Conservation (phyloP, 2,888 invertebrate species). For the Drosophila buzzatii region DNA sequence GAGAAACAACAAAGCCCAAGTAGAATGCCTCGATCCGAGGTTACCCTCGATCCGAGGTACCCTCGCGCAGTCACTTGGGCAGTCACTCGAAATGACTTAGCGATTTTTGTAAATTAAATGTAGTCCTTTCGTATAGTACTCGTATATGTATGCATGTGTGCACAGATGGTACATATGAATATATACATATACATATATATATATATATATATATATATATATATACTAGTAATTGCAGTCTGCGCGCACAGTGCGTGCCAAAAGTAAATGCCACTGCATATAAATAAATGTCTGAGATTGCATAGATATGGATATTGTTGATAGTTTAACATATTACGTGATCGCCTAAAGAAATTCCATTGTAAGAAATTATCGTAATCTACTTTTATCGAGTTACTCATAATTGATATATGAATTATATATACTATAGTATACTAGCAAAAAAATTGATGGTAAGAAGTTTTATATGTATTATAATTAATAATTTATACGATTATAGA, state of each 20-base stretch:
- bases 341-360: background rate
- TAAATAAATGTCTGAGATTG: slow-evolving; percentile 2
- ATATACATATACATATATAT: background rate
- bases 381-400: background rate
- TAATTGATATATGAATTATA: background rate
- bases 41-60: background rate
- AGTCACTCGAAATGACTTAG: slow-evolving; percentile 54
- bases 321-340: slow-evolving; percentile 9
- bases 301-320: background rate
- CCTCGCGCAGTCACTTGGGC: slow-evolving; percentile 14
- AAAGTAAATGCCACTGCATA: slow-evolving; percentile 27
- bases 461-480: background rate
- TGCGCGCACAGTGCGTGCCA: slow-evolving; percentile 33
- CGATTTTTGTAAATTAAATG: slow-evolving; percentile 58
- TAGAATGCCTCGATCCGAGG: slow-evolving; percentile 18
- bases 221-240: slow-evolving; percentile 3
- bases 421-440: no score
- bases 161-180: background rate
- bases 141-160: slow-evolving; percentile 1
- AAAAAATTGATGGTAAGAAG: no score
- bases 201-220: background rate
- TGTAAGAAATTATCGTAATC: background rate
- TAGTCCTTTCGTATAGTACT: slow-evolving; percentile 22
- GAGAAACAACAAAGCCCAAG: background rate
- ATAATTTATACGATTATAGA: background rate